phyloP scores from a whole-genome alignment of 2,888 invertebrate species.

The Xestia ashworthii region DNA sequence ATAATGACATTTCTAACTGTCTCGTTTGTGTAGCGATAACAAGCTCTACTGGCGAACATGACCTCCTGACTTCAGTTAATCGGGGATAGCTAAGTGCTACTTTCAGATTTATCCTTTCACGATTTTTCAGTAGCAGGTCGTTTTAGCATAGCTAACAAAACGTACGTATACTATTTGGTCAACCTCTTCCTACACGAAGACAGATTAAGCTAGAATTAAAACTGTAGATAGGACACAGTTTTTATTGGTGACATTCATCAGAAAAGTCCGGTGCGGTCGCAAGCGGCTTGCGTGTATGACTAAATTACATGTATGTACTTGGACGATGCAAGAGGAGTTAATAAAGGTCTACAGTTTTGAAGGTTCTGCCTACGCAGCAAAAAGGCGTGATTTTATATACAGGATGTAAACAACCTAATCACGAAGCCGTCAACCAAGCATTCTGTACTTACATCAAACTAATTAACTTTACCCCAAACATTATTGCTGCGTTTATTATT shows the following conservation, averaged over 20 bases:
- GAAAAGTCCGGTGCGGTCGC: background rate
- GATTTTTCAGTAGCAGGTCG: background rate
- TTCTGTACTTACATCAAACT: too few relatives aligned
- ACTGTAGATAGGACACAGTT: background rate
- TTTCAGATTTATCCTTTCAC: background rate
- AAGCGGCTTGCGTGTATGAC: background rate
- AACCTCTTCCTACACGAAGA: background rate
- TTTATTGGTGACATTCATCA: background rate
- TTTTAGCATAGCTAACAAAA: background rate
- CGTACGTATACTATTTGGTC: background rate
- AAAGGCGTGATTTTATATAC: background rate
- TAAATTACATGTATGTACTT: background rate
- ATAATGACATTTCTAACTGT: background rate
- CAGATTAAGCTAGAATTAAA: background rate
- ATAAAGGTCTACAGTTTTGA: rapidly evolving
- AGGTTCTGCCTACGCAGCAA: background rate
- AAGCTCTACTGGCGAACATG: background rate
- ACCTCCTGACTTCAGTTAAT: background rate
- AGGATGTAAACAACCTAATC: too few relatives aligned
- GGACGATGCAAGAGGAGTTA: background rate
- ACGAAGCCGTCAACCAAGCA: too few relatives aligned
- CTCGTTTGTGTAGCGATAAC: background rate
- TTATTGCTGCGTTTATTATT: too few relatives aligned
- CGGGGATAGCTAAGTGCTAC: background rate
- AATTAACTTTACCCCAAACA: too few relatives aligned